Evolutionary conservation across 2,888 invertebrate species (phyloP).

Genomic region (Chrysodeixis includens): DNA sequence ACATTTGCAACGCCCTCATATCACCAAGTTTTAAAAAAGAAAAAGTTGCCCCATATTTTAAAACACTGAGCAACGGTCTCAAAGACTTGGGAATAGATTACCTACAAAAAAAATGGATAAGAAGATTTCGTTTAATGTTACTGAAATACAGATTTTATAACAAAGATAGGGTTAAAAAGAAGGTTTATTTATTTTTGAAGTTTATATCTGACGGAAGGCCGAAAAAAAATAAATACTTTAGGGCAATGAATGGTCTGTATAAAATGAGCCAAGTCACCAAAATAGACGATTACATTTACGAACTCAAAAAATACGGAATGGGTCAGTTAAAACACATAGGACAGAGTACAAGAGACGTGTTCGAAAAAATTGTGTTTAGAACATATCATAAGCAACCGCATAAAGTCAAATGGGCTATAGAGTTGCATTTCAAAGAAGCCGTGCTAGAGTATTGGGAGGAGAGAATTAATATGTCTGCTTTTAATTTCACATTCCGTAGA

Average conservation of each 20-base stretch:
- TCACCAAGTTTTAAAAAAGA: slow-evolving; percentile 60
- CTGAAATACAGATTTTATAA: slow-evolving; percentile 60
- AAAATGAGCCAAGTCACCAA: slow-evolving; percentile 57
- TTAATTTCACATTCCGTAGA: slow-evolving; percentile 39
- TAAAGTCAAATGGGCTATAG: slow-evolving; percentile 57
- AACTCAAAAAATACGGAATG: slow-evolving; percentile 67
- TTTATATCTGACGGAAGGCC: slow-evolving; percentile 63
- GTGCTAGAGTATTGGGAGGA: slow-evolving; percentile 67
- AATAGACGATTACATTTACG: slow-evolving; percentile 74
- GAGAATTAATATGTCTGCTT: slow-evolving; percentile 45
- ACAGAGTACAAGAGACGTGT: slow-evolving; percentile 64
- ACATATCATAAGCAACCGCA: slow-evolving; percentile 61
- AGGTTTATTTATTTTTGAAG: slow-evolving; percentile 62
- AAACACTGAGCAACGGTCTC: slow-evolving; percentile 64
- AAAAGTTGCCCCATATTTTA: slow-evolving; percentile 65
- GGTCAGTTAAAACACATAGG: slow-evolving; percentile 59
- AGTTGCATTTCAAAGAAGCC: slow-evolving; percentile 68
- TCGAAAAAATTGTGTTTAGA: slow-evolving; percentile 65
- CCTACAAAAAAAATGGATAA: slow-evolving; percentile 64
- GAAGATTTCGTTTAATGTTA: slow-evolving; percentile 62
- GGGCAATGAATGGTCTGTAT: slow-evolving; percentile 70
- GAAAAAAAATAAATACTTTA: slow-evolving; percentile 65
- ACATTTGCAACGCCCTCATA: slow-evolving; percentile 68
- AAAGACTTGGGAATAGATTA: slow-evolving; percentile 59
- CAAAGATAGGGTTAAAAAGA: slow-evolving; percentile 58